phyloP scores from a whole-genome alignment of 2,797 vertebrate genomes.

The Chiloscyllium punctatum region DNA sequence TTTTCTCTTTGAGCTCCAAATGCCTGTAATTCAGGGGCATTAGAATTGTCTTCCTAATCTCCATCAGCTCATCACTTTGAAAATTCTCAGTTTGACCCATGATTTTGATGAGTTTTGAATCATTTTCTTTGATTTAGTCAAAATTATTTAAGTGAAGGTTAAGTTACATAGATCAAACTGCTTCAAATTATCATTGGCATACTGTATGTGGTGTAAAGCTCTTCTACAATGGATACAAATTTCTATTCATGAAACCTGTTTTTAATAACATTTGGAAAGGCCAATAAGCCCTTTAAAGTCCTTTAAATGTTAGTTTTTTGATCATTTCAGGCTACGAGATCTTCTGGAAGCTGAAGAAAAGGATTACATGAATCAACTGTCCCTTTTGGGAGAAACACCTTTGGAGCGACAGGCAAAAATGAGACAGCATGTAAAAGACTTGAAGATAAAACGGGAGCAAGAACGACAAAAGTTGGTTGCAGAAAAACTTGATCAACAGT shows the following conservation, averaged over 20 bases:
- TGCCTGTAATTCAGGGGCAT: not conserved
- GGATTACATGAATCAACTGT: slow-evolving; percentile 62
- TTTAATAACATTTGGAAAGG: not conserved
- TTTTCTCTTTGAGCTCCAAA: not conserved
- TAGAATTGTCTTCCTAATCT: not conserved
- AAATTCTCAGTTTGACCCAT: too few species aligned
- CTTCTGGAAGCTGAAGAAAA: slow-evolving; percentile 72
- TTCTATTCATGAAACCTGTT: not conserved
- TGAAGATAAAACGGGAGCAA: slow-evolving; percentile 67
- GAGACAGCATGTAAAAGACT: slow-evolving; percentile 55
- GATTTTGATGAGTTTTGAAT: not conserved
- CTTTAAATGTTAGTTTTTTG: slow-evolving; percentile 31
- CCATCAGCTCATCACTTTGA: not conserved
- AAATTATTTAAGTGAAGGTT: not conserved
- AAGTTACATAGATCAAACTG: not conserved
- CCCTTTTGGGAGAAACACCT: slow-evolving; percentile 57
- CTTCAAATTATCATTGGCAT: not conserved
- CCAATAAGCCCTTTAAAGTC: not conserved
- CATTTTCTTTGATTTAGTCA: not conserved
- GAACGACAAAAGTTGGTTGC: slow-evolving; percentile 67
- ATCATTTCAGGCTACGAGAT: slow-evolving; percentile 61
- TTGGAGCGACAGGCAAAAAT: slow-evolving; percentile 63
- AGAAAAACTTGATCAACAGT: slow-evolving; percentile 74
- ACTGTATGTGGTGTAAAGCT: not conserved
- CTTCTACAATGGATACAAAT: not conserved